These are phyloP conservation scores for Falco berigora DNA, from an alignment of 2,797 vertebrate genomes.

Conservation along the genomic window DNA sequence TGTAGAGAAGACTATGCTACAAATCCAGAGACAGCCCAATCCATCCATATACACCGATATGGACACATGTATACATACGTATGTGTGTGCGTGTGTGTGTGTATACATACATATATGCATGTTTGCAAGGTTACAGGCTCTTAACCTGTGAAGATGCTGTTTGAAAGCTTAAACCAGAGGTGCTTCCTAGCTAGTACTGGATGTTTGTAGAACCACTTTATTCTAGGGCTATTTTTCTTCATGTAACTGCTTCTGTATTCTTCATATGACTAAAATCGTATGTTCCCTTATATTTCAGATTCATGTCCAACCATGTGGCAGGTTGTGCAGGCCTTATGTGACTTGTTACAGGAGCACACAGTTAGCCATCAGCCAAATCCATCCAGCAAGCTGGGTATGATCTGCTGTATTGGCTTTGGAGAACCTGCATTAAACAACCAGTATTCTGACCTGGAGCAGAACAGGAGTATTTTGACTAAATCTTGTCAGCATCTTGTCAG, in stretches of 20 bases:
- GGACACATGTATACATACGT: background rate
- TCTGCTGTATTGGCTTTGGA: background rate
- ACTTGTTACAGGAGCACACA: background rate
- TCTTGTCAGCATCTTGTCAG: background rate
- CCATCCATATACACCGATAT: background rate
- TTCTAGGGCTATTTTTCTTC: background rate
- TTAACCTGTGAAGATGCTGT: background rate
- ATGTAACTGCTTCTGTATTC: background rate
- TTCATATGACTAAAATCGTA: background rate
- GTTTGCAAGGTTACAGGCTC: background rate
- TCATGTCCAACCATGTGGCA: background rate
- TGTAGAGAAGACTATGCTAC: background rate
- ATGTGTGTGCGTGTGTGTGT: fast-evolving
- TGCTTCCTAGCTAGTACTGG: background rate
- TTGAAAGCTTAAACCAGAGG: background rate
- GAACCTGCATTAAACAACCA: background rate
- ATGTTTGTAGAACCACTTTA: background rate
- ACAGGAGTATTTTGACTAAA: background rate
- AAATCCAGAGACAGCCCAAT: background rate
- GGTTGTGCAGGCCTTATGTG: background rate
- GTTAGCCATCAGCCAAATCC: background rate
- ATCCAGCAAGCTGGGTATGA: background rate
- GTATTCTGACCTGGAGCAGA: background rate
- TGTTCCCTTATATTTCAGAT: background rate
- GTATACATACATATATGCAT: too few species aligned